Base-by-base conservation (phyloP, 2,888 invertebrate genomes). In the Drosophila merina region DNA sequence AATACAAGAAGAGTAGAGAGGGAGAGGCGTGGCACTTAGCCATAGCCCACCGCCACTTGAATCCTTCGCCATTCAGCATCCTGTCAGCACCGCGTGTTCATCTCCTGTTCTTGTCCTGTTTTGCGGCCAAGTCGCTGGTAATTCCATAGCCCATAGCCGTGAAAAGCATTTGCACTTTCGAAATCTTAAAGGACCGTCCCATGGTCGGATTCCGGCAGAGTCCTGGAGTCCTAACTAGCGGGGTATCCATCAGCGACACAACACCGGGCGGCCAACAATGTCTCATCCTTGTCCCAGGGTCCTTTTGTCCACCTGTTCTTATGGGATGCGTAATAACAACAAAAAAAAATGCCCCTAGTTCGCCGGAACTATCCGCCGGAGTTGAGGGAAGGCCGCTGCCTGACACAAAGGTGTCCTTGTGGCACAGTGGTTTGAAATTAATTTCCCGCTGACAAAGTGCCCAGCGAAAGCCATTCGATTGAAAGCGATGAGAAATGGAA, bases 111-210 rank as follows among this genome's bases (percentile, higher is more conserved):
- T 20, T 14, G 26, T 48, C 31, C 47, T 28, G n/a, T 26, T 33
- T 14, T 57, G 60, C 48, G 47, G 60, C 54, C 54, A 45, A 45
- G 55, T 51, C 36, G 45, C 26, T 38, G 71, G 81, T 83, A 86
- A 83, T 83, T 76, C 66, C 67, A 82, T 70, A 71, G 80, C 86
- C 66, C 67, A 82, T 70, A 71, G 80, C 86, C 78, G 71, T 76
- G 83, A 78, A 80, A 79, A 68, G 74, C 75, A 44, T 20, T 44
- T 48, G 47, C 64, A 72, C 62, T 85, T 72, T 66, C 76, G 57
- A 36, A 58, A 12, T 40, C 33, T 7, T 10, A 2, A 20, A 47
- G 2, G 14, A 14, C 14, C 14, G 14, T 14, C 48, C 2, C 28
- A 4, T 8, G 14, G 26, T 14, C 10, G 26, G 31, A 26, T 3